phyloP scores from a whole-genome alignment of 2,113 vertebrate species.

The Paramisgurnus dabryanus region DNA sequence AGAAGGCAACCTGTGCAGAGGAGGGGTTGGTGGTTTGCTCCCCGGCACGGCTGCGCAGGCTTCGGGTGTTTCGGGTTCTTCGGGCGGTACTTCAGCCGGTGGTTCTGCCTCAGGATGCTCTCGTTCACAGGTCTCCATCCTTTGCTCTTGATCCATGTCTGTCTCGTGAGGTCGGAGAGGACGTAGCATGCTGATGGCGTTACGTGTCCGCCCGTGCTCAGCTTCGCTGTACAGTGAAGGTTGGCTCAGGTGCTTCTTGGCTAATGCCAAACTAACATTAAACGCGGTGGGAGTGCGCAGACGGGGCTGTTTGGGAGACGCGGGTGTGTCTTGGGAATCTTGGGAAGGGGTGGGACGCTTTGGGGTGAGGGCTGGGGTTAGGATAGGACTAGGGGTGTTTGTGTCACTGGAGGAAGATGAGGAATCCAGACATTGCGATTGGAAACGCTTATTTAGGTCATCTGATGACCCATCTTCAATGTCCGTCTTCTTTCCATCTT shows the following conservation, averaged over 20 bases:
- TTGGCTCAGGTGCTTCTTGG: constrained; percentile 94
- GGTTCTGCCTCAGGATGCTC: constrained; percentile 63
- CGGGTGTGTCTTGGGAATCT: constrained; percentile 66
- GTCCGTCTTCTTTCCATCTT: constrained; percentile 32
- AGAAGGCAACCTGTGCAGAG: constrained; percentile 93
- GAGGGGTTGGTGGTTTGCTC: constrained; percentile 90
- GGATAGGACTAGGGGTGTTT: constrained; percentile 64
- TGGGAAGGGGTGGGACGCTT: constrained; percentile 70
- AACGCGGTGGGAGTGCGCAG: constrained; percentile 80
- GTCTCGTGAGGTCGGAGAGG: constrained; percentile 86
- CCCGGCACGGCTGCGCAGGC: constrained; percentile 61
- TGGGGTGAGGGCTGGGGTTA: constrained; percentile 66
- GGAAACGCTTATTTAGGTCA: constrained; percentile 89
- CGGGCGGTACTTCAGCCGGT: constrained; percentile 34
- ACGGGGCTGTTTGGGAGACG: constrained; percentile 77
- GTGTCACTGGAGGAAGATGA: constrained; percentile 84
- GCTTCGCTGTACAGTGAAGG: constrained; percentile 84
- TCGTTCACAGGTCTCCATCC: constrained; percentile 74
- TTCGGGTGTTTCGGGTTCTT: constrained; percentile 59
- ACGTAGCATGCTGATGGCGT: constrained; percentile 96
- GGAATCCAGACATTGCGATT: constrained; percentile 85
- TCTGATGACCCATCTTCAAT: constrained; percentile 82
- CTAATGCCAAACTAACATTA: constrained; percentile 71
- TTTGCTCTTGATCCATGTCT: constrained; percentile 77
- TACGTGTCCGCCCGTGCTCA: constrained; percentile 83